Evolutionary conservation across 2,888 invertebrate species (phyloP), one percentile per base, ranked within the genome.

Genomic region (Gasteruption jaculator): DNA sequence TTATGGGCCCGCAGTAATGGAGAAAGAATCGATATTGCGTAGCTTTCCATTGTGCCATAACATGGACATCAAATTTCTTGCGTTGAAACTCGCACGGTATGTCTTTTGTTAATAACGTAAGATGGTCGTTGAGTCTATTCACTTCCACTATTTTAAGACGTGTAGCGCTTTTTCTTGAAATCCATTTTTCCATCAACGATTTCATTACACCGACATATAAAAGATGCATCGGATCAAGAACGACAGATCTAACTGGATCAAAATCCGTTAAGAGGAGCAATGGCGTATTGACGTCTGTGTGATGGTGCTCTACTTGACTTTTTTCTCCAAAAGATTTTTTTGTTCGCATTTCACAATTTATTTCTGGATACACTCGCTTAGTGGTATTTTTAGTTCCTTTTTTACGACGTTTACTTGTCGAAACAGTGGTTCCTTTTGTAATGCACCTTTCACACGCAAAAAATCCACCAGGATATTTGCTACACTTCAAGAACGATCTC

Each of bases 71-170:
- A 12, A 49, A 48, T 15, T 41, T 35, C n/a, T 44, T 53, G 16
- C 53, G 41, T 43, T 54, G 52, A 34, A 56, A 55, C 31, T 56
- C 54, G 4, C 5, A 3, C 6, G 53, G 50, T 7, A 56, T 36
- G n/a, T 38, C 30, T 16, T 30, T 18, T 4, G 36, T 18, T 3
- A 47, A 20, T n/a, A 24, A 4, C 12, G n/a, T n/a, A n/a, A n/a
- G n/a, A n/a, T n/a, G n/a, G n/a, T n/a, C n/a, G n/a, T n/a, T n/a
- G n/a, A n/a, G n/a, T n/a, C n/a, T n/a, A n/a, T n/a, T n/a, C n/a
- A n/a, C n/a, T n/a, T n/a, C n/a, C n/a, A n/a, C n/a, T n/a, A n/a
- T n/a, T n/a, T n/a, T n/a, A n/a, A n/a, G n/a, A n/a, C n/a, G n/a
- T n/a, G n/a, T n/a, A n/a, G 11, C 8, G 4, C 39, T 27, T 12